Base-by-base conservation (phyloP, 2,113 vertebrate species). In the Psilopsiagon aurifrons region DNA sequence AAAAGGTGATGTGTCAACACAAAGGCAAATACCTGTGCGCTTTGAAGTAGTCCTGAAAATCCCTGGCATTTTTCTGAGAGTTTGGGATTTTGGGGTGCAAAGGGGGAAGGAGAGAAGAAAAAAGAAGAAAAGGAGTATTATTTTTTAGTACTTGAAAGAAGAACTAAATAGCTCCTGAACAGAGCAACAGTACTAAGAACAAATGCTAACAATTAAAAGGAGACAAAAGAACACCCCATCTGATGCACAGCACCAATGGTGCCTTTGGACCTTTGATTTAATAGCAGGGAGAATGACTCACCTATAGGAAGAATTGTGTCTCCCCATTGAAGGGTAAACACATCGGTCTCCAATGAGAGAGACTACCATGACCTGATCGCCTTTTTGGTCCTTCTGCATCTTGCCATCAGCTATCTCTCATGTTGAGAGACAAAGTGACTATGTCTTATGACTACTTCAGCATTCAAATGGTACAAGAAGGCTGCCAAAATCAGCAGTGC, bases 371-470 rank as follows among this genome's bases (percentile, higher is more conserved):
- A 20, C 49, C 39, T 3, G 15, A n/a, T 19, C 41, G 23, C 25
- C 64, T 47, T 83, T 71, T 25, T 3, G 23, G 43, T 64, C 47
- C 31, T 71, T 75, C 43, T 68, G 25, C 25, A 47, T 1, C 18
- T 31, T 59, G n/a, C 3, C 1, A 27, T 71, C 33, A 8, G 44
- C 55, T 67, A 52, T 15, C 43, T 23, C 59, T 59, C 57, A 59
- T 59, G 57, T 24, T 23, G 57, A 76, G 47, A 73, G 27, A 27
- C 8, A 35, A 10, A 6, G 43, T 9, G 23, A 35, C 28, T 17
- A 11, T 1, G 0, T 31, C 27, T n/a, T 29, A 18, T 3, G 35
- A 17, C 23, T 63, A 5, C 52, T 66, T 17, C 13, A 64, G 23
- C 11, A 20, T 28, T 10, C 31, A 27, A 12, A 25, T 3, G 13